Evolutionary conservation across 1,140 invertebrate genomes (phyloP), one percentile per base, ranked within the genome.

Genomic region (Ceratosolen fusciceps): DNA sequence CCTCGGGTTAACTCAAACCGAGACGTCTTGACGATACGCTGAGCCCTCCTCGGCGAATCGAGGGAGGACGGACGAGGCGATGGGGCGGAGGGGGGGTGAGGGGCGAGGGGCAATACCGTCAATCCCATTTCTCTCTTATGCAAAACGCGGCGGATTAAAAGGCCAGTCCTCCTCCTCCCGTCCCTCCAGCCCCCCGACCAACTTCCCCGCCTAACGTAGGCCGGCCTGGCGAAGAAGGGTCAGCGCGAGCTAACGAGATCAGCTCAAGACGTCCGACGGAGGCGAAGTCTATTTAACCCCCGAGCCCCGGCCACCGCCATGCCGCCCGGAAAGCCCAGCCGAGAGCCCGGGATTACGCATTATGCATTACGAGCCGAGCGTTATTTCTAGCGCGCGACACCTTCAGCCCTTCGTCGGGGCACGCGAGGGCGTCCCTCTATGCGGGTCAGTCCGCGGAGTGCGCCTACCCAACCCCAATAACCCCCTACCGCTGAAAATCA

Each of bases 101-200:
- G 9, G 16, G 31, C 34, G 39, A 16, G 1, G 9, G n/a, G 19
- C 31, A 0, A 21, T n/a, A n/a, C n/a, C 29, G 52, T 71, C 75
- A 72, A 78, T 78, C 76, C 67, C 56, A 74, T 73, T 73, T 79
- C 56, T 79, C 62, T 79, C 68, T 73, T 79, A 79, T 79, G 77
- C 77, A 79, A 79, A 79, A 39, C 43, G 70, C 68, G 12, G 54
- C 43, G 68, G 71, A 79, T 79, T 73, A 71, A 34, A 68, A 37
- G 29, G 65, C 31, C 19, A 37, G 29, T 47, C 31, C 19, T 37
- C n/a, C 29, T n/a, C 16, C 29, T 26, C 21, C 29, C 10, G 0
- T 29, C 39, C 24, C 34, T 52, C 52, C 43, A 16, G 16, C 43
- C 43, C 8, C 43, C n/a, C n/a, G n/a, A n/a, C n/a, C n/a, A n/a